Conservation (phyloP, 2,797 vertebrate genomes). For the Trachops cirrhosus region DNA sequence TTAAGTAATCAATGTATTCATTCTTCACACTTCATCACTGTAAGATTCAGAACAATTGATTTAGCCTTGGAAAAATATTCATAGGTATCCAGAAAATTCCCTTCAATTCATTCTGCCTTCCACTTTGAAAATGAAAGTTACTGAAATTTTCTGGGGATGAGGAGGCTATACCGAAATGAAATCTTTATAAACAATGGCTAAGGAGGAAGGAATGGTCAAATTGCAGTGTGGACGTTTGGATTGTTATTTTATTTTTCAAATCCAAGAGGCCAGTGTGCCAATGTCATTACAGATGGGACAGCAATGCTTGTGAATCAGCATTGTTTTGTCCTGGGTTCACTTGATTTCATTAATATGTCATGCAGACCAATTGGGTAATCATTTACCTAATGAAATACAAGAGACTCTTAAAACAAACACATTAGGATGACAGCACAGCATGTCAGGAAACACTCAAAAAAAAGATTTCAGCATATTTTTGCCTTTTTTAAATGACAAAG, state of each 20-base stretch:
- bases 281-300: neutral
- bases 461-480: neutral
- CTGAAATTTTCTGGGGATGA: neutral
- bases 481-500: neutral
- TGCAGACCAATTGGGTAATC: neutral
- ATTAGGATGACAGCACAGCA: neutral
- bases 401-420: neutral
- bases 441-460: neutral
- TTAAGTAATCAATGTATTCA: conserved; percentile 63
- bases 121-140: conserved; percentile 8
- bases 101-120: neutral
- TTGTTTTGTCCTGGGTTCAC: neutral
- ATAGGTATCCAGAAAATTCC: neutral
- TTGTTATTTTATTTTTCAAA: neutral
- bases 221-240: neutral
- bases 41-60: conserved; percentile 53
- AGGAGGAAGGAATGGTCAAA: neutral
- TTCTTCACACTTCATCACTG: conserved; percentile 46
- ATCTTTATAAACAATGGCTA: neutral
- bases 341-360: neutral
- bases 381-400: conserved; percentile 15
- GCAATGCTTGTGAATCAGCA: neutral
- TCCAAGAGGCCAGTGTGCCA: neutral
- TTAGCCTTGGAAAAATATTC: neutral
- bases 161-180: neutral